Conservation (phyloP, 2,888 invertebrate genomes). For the Scaeva pyrastri region DNA sequence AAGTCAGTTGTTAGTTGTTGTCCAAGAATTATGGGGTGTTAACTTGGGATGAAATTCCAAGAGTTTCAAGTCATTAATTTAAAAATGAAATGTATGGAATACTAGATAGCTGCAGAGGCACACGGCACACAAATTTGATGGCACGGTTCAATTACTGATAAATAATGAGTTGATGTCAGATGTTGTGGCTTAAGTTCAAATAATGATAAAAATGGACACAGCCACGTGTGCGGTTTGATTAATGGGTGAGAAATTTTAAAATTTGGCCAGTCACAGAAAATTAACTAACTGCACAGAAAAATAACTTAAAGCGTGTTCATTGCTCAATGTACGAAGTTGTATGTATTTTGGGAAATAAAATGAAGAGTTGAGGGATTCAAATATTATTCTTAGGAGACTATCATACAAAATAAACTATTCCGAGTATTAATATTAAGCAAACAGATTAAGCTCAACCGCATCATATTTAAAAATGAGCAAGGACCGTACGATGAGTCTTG, state of each 20-base stretch:
- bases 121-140: neutral
- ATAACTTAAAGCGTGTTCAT: no score
- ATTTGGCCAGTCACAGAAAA: neutral
- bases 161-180: conserved; percentile 40
- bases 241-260: neutral
- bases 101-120: neutral
- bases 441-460: no score
- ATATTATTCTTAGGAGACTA: no score
- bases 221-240: neutral
- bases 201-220: neutral
- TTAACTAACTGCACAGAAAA: no score
- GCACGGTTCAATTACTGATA: conserved; percentile 33
- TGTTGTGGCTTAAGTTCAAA: neutral
- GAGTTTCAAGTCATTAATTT: conserved; percentile 9
- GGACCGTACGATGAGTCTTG: no score
- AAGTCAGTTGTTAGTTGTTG: conserved; percentile 37
- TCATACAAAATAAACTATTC: no score
- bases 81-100: conserved; percentile 19
- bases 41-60: conserved; percentile 10
- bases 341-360: no score
- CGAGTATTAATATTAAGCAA: no score
- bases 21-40: conserved; percentile 52
- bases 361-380: no score
- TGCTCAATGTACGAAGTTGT: no score
- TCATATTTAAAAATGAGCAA: no score